Evolutionary conservation across 1,140 invertebrate genomes (phyloP).

Genomic region (Mizuhopecten yessoensis): DNA sequence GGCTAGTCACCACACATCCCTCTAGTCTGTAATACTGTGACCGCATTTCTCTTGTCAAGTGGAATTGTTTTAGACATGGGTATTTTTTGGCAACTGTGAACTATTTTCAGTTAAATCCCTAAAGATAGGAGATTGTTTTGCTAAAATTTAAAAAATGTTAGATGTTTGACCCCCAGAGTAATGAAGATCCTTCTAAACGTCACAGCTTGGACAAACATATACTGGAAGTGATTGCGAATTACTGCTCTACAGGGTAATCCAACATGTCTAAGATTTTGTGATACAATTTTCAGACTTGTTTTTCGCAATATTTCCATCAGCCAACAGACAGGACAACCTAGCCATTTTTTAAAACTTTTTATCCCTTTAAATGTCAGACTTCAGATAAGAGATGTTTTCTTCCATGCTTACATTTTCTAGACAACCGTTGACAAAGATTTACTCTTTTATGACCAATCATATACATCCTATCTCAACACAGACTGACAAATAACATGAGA

Average conservation of each 20-base stretch:
- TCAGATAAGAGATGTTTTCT: neutral
- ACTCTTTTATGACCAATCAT: neutral
- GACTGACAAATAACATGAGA: neutral
- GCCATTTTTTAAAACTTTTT: neutral
- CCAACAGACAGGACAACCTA: neutral
- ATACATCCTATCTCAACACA: neutral
- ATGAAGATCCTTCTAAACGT: neutral
- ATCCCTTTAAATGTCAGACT: neutral
- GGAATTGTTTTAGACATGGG: neutral
- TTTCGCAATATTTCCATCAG: neutral
- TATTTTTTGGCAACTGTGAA: neutral
- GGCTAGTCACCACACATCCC: neutral
- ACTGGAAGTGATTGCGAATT: too few species aligned
- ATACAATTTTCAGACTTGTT: neutral
- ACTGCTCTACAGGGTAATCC: neutral
- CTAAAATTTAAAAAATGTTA: neutral
- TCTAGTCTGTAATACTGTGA: neutral
- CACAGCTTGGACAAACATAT: neutral
- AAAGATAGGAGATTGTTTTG: neutral
- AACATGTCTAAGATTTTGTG: neutral
- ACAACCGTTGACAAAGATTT: neutral
- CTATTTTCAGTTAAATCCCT: neutral
- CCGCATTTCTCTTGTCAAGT: neutral
- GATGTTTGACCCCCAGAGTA: neutral
- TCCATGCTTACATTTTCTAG: neutral